phyloP scores from a whole-genome alignment of 2,797 vertebrate species.

The Myripristis jacobus region DNA sequence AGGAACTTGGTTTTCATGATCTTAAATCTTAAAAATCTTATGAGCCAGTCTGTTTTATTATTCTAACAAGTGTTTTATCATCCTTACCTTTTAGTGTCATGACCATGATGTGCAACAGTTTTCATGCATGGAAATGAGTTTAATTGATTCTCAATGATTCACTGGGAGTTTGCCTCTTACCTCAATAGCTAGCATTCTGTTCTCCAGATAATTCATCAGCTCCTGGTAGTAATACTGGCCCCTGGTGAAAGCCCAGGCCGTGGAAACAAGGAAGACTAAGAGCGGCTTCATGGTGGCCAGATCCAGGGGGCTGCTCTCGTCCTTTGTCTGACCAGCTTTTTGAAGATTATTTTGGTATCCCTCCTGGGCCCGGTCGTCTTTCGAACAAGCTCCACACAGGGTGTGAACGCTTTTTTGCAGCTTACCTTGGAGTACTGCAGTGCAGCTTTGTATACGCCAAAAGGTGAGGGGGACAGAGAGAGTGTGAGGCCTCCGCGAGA shows the following conservation, averaged over 20 bases:
- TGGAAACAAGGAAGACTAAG: slow-evolving; percentile 82
- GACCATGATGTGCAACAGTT: background rate
- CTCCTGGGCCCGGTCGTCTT: slow-evolving; percentile 21
- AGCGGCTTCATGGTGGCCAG: slow-evolving; percentile 78
- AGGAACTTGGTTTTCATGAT: background rate
- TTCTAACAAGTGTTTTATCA: background rate
- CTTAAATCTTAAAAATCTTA: background rate
- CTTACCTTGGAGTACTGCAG: background rate
- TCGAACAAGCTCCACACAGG: background rate
- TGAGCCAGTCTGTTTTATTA: background rate
- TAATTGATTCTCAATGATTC: slow-evolving; percentile 12
- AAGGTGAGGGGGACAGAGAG: slow-evolving; percentile 52
- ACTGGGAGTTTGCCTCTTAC: slow-evolving; percentile 79
- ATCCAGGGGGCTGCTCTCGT: slow-evolving; percentile 42
- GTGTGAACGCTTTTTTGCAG: slow-evolving; percentile 4
- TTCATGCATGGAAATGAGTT: background rate
- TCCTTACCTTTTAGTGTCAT: background rate
- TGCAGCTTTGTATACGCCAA: slow-evolving; percentile 18
- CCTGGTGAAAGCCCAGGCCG: slow-evolving; percentile 77
- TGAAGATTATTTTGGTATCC: slow-evolving; percentile 32
- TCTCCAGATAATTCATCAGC: slow-evolving; percentile 96
- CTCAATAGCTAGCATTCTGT: slow-evolving; percentile 92
- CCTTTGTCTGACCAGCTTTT: slow-evolving; percentile 44
- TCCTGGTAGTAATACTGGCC: slow-evolving; percentile 91
- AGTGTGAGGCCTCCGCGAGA: slow-evolving; percentile 59